phyloP scores from a whole-genome alignment of 2,797 vertebrate species.

The Lithobates pipiens region DNA sequence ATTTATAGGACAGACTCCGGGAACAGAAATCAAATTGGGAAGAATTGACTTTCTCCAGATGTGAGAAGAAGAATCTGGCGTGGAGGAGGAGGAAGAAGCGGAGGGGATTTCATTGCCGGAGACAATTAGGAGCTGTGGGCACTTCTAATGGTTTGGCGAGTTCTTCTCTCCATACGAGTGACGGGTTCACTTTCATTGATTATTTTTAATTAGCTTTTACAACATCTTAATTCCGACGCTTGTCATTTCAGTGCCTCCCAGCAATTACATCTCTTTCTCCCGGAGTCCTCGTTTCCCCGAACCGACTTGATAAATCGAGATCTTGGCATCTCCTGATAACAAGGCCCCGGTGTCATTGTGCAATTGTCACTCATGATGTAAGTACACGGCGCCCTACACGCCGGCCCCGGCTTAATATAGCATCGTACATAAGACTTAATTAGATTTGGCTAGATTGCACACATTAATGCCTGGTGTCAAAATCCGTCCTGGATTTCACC shows the following conservation, averaged over 20 bases:
- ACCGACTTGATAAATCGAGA: background rate
- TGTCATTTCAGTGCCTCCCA: conserved; percentile 24
- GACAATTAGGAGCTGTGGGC: background rate
- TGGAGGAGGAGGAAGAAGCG: background rate
- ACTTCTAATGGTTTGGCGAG: background rate
- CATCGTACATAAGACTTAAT: conserved; percentile 39
- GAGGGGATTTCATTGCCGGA: background rate
- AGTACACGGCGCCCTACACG: conserved; percentile 26
- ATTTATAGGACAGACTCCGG: too few species aligned
- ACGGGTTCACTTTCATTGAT: conserved; percentile 18
- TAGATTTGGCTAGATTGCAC: conserved; percentile 47
- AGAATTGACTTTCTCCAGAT: background rate
- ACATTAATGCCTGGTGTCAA: conserved; percentile 44
- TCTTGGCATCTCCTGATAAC: conserved; percentile 10
- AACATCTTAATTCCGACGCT: conserved; percentile 35
- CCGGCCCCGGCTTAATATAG: conserved; percentile 32
- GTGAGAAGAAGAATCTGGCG: background rate
- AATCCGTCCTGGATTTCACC: conserved; percentile 24
- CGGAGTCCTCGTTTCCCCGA: background rate
- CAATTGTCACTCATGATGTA: conserved; percentile 34
- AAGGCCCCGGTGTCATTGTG: conserved; percentile 21
- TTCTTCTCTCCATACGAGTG: background rate
- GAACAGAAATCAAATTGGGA: too few species aligned
- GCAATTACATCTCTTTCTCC: conserved; percentile 21
- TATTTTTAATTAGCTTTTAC: conserved; percentile 43